These are phyloP conservation scores for Pedetes capensis DNA, from an alignment of 2,113 vertebrate genomes.

Conservation along the genomic window DNA sequence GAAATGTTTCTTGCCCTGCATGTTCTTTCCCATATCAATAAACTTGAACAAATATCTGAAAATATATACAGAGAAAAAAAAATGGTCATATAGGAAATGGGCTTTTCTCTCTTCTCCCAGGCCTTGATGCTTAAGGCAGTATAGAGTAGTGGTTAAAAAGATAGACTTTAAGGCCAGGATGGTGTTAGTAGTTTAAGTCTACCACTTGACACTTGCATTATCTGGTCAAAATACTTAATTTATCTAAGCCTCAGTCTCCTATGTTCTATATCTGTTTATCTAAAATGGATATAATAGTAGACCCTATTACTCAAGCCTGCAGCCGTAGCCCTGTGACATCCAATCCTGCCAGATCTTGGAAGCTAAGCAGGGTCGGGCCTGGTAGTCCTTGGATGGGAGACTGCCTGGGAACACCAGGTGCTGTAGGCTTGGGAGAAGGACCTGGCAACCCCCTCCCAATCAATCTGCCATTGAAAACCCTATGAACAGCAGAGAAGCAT, in stretches of 20 bases:
- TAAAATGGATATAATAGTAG: neutral
- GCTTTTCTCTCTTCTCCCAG: conserved; percentile 7
- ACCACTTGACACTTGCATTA: neutral
- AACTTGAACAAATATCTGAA: neutral
- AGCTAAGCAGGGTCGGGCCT: too few species aligned
- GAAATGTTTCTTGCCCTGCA: neutral
- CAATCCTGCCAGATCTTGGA: too few species aligned
- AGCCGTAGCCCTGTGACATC: too few species aligned
- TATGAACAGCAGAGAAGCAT: too few species aligned
- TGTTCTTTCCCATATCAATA: neutral
- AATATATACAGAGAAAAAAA: neutral
- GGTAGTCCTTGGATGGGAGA: too few species aligned
- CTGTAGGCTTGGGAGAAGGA: too few species aligned
- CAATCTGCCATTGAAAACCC: too few species aligned
- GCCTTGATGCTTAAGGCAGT: neutral
- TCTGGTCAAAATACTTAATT: neutral
- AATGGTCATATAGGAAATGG: neutral
- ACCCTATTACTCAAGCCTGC: neutral
- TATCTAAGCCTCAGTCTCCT: conserved; percentile 3
- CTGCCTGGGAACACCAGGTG: too few species aligned
- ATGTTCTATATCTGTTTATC: neutral
- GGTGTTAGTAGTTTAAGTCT: neutral
- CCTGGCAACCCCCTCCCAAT: too few species aligned
- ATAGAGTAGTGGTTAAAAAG: neutral
- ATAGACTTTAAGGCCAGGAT: neutral